phyloP scores from a whole-genome alignment of 2,888 invertebrate species.

The Lepetodrilus schrolli region DNA sequence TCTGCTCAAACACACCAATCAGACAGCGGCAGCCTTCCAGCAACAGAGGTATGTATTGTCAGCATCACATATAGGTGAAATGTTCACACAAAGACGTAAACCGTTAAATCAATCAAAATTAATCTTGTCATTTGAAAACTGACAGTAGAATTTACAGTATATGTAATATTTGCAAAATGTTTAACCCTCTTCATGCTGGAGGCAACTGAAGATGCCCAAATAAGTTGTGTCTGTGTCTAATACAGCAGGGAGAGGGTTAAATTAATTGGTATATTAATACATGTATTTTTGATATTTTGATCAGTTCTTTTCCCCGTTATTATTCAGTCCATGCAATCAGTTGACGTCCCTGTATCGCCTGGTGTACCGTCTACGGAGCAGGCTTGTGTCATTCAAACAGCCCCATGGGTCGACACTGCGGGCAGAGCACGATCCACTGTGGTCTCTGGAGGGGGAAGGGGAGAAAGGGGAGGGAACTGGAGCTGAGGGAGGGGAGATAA shows the following conservation, averaged over 20 bases:
- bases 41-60: conserved; percentile 74
- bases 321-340: conserved; percentile 49
- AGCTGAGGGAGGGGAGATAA: not conserved
- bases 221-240: no score
- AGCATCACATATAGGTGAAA: no score
- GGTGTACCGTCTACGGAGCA: conserved; percentile 64
- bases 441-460: conserved; percentile 25
- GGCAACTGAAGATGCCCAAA: no score
- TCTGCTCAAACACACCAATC: conserved; percentile 78
- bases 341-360: conserved; percentile 57
- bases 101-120: no score
- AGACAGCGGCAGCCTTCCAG: conserved; percentile 73
- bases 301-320: conserved; percentile 52
- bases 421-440: not conserved
- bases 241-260: no score
- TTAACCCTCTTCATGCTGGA: no score
- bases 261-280: no score
- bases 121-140: no score
- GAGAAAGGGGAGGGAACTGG: conserved; percentile 13
- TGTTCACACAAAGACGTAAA: no score
- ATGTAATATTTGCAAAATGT: no score
- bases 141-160: no score
- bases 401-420: not conserved
- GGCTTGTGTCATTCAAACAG: conserved; percentile 51
- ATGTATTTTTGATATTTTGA: conserved; percentile 40